phyloP scores from a whole-genome alignment of 1,140 invertebrate genomes.

The Temnothorax nylanderi region DNA sequence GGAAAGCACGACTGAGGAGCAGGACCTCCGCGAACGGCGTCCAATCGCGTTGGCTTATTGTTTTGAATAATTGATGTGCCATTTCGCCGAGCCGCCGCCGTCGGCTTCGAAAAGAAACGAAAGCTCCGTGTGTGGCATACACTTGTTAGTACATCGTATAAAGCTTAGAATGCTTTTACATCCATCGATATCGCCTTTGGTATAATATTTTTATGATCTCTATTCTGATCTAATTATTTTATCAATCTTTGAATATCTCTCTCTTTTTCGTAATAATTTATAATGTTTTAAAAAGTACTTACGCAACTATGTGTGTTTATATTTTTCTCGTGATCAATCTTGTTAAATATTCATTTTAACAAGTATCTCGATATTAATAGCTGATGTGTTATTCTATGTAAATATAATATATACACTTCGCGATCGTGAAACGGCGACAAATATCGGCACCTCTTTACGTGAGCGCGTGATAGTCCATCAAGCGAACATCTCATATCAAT shows the following conservation, averaged over 20 bases:
- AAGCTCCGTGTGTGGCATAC: slow-evolving; percentile 48
- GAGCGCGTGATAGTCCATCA: slow-evolving; percentile 32
- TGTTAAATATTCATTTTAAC: neutral
- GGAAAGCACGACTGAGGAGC: slow-evolving; percentile 42
- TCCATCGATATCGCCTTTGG: neutral
- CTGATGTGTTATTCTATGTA: neutral
- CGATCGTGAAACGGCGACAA: neutral
- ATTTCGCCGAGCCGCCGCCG: slow-evolving; percentile 2
- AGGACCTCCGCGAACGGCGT: neutral
- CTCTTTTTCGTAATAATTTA: neutral
- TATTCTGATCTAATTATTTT: neutral
- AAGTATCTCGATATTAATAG: neutral
- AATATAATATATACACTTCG: neutral
- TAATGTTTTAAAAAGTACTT: neutral
- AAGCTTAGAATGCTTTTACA: neutral
- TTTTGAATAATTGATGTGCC: slow-evolving; percentile 79
- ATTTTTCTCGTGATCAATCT: neutral
- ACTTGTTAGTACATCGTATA: slow-evolving; percentile 20
- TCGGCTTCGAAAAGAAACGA: slow-evolving; percentile 59
- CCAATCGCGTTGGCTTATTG: slow-evolving; percentile 69
- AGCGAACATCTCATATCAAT: slow-evolving; percentile 70
- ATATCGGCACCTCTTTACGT: neutral
- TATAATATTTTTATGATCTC: too few relatives aligned
- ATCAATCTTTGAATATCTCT: neutral
- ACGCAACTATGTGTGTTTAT: neutral